Base-by-base conservation (phyloP, 2,888 invertebrate genomes). In the Epistrophe eligans region DNA sequence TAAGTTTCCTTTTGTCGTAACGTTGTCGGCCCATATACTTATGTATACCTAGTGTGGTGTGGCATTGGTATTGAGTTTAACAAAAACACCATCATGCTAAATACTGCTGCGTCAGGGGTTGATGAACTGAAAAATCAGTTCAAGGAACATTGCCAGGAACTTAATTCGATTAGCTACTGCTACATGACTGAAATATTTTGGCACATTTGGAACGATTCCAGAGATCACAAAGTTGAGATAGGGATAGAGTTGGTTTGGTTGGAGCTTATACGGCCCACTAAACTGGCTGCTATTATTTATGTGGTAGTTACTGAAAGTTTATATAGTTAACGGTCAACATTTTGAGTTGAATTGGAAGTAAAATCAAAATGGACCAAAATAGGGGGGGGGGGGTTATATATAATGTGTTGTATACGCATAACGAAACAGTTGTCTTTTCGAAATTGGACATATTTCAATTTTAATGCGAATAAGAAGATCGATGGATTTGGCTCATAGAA, bases 131-230 rank as follows among this genome's bases (percentile, higher is more conserved):
- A 67, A 81, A 85, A 85, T 62, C 48, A 77, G 84, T 70, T 77
- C 81, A 81, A 85, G 81, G 81, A 85, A 73, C 73, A 73, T 40
- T 77, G 84, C 84, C 84, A 81, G 73, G 67, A 77, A 60, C 45
- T 55, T 50, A 62, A 35, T 64, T 62, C 24, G 35, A 38, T 13
- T 62, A 38, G 3, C n/a, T 24, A 24, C 24, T 24, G 17, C 24
- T 38, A 35, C 35, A 70, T 38, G 57, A 72, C 64, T 71, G 72
- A 82, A 77, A 67, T 67, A 57, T 70, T 74, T 55, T 43, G 62
- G 66, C 57, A 79, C 66, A 77, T 43, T 84, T 84, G 84, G 80
- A 80, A 7, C 4, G 13, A n/a, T 62, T 73, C 77, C 84, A 81
- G 64, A 28, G 32, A 19, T 48, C 9, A 48, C 24, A 28, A 4